These are phyloP conservation scores for Danaus melanippus DNA, from an alignment of 1,140 invertebrate genomes.

Conservation along the genomic window DNA sequence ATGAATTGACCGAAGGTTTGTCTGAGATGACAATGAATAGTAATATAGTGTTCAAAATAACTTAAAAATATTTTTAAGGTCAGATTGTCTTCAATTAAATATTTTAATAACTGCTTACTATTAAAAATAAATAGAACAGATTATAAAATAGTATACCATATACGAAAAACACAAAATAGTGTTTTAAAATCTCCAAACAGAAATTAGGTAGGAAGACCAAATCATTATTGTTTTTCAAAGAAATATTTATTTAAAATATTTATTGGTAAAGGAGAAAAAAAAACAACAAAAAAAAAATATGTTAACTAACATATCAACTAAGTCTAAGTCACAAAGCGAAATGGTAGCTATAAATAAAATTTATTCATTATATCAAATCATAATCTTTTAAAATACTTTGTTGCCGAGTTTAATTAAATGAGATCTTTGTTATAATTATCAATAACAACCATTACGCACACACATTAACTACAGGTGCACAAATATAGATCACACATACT, in stretches of 20 bases:
- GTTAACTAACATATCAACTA: constrained; percentile 56
- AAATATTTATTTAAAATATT: constrained; percentile 63
- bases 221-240: constrained; percentile 31
- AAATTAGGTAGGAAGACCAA: no score
- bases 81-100: no score
- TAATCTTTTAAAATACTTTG: constrained; percentile 18
- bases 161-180: no score
- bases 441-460: constrained; percentile 19
- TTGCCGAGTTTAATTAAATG: constrained; percentile 25
- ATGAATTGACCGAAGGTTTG: no score
- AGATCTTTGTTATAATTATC: constrained; percentile 43
- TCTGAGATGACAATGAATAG: no score
- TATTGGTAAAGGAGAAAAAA: constrained; percentile 54
- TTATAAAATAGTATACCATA: no score
- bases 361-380: constrained; percentile 7
- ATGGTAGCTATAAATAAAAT: constrained; percentile 22
- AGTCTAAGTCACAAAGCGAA: constrained; percentile 56
- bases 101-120: no score
- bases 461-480: constrained; percentile 9
- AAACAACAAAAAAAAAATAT: constrained; percentile 56
- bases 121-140: no score
- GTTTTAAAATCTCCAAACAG: no score
- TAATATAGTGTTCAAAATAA: no score
- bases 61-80: no score
- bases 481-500: constrained; percentile 22